These are phyloP conservation scores for Phenganax marumi DNA, from an alignment of 92 coral and sea anemone genomes.

Conservation along the genomic window DNA sequence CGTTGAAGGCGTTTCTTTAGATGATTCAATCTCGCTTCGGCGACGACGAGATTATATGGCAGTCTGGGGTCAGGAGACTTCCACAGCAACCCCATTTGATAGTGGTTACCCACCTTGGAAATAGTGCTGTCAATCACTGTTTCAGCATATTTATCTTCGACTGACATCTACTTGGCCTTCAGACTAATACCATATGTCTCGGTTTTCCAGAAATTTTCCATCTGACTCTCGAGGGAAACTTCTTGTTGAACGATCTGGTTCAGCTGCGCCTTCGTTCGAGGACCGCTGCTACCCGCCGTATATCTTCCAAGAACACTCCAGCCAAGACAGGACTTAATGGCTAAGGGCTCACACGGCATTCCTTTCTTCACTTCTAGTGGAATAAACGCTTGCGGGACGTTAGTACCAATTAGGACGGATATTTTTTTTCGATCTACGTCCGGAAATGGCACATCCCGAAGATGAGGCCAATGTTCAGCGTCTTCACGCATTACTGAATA, in stretches of 20 bases:
- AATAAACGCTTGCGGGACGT: constrained; percentile 59
- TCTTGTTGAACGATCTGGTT: constrained; percentile 47
- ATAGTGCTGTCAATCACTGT: constrained; percentile 43
- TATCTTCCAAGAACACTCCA: constrained; percentile 19
- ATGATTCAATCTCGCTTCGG: constrained; percentile 60
- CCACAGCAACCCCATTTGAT: constrained; percentile 62
- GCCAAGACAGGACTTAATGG: constrained; percentile 26
- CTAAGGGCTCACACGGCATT: constrained; percentile 32
- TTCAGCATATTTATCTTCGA: constrained; percentile 40
- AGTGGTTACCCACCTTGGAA: constrained; percentile 46
- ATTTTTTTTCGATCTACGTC: constrained; percentile 61
- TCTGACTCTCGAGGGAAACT: constrained; percentile 51
- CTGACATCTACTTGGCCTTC: constrained; percentile 32
- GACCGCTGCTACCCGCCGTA: not conserved
- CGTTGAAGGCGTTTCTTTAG: constrained; percentile 54
- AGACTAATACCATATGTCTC: constrained; percentile 47
- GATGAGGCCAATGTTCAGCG: constrained; percentile 55
- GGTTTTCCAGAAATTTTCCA: constrained; percentile 59
- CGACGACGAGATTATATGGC: constrained; percentile 54
- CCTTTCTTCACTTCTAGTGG: constrained; percentile 59
- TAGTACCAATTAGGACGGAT: constrained; percentile 59
- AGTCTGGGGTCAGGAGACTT: constrained; percentile 42
- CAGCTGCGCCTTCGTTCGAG: constrained; percentile 9
- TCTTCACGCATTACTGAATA: constrained; percentile 31
- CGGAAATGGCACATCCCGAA: constrained; percentile 56